Evolutionary conservation across 2,113 vertebrate species (phyloP).

Genomic region (Pleuronectes platessa): DNA sequence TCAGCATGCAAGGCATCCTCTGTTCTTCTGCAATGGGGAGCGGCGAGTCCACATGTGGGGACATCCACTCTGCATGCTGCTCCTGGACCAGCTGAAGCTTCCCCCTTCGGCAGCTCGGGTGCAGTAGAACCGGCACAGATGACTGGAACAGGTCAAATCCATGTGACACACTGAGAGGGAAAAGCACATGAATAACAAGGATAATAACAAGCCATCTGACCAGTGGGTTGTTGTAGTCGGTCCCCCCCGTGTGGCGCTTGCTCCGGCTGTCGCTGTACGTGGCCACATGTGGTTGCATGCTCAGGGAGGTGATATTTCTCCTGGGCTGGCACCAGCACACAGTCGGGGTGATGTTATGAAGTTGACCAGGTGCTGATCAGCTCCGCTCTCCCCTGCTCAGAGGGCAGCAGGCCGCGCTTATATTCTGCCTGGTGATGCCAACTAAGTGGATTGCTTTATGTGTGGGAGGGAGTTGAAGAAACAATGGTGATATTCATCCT

Average conservation of each 20-base stretch:
- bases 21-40: neutral
- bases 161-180: neutral
- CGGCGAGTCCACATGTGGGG: neutral
- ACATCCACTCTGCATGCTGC: neutral
- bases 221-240: neutral
- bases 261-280: neutral
- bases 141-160: neutral
- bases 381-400: neutral
- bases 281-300: neutral
- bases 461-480: neutral
- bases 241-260: neutral
- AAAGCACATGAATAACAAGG: too few species aligned
- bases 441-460: neutral
- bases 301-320: neutral
- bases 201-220: neutral
- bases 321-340: neutral
- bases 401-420: neutral
- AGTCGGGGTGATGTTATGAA: neutral
- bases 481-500: neutral
- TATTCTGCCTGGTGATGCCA: neutral
- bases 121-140: neutral
- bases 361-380: neutral
- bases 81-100: neutral
- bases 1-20: too few species aligned
- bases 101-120: neutral